Evolutionary conservation across 92 coral and sea anemone species (phyloP).

Genomic region (Paramuricea clavata): DNA sequence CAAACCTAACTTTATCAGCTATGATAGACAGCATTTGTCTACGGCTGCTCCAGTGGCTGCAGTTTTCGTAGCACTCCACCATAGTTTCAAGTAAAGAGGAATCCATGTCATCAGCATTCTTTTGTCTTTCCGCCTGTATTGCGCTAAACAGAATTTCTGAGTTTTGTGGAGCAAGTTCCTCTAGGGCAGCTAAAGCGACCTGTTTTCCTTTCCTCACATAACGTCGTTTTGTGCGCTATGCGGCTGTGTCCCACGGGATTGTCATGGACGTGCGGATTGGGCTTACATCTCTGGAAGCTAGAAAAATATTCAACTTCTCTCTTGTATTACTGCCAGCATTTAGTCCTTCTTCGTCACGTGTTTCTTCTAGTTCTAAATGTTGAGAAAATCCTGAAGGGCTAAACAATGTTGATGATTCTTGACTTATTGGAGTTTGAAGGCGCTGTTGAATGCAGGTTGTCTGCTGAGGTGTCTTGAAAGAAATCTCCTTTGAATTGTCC

Average conservation of each 20-base stretch:
- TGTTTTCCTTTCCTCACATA: slow-evolving; percentile 63
- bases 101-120: slow-evolving; percentile 37
- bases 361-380: neutral
- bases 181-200: slow-evolving; percentile 47
- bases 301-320: slow-evolving; percentile 57
- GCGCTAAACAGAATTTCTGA: slow-evolving; percentile 51
- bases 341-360: neutral
- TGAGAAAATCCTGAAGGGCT: neutral
- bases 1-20: slow-evolving; percentile 61
- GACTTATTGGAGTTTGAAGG: neutral
- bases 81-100: slow-evolving; percentile 45
- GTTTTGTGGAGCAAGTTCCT: slow-evolving; percentile 55
- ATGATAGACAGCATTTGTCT: slow-evolving; percentile 64
- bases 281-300: slow-evolving; percentile 63
- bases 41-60: slow-evolving; percentile 53
- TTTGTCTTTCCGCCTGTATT: slow-evolving; percentile 29
- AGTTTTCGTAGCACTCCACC: slow-evolving; percentile 61
- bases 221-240: slow-evolving; percentile 59
- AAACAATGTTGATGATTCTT: neutral
- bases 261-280: slow-evolving; percentile 51
- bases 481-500: neutral
- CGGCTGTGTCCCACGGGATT: slow-evolving; percentile 56
- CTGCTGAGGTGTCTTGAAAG: neutral
- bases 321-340: neutral
- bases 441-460: neutral